Evolutionary conservation across 2,113 vertebrate species (phyloP).

Genomic region (Capreolus pygargus): DNA sequence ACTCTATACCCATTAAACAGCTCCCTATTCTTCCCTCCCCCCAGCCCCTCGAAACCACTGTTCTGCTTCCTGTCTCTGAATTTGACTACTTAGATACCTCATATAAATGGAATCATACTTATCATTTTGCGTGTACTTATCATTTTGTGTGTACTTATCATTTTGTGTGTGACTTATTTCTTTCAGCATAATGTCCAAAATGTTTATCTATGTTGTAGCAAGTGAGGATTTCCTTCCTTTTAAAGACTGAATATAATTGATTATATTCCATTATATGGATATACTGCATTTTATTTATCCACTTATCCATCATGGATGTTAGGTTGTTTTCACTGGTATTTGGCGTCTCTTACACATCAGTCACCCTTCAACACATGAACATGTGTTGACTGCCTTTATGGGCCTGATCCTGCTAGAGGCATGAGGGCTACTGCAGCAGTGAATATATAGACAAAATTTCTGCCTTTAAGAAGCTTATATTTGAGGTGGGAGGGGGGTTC

Average conservation of each 20-base stretch:
- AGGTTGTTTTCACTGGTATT: neutral
- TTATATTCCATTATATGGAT: neutral
- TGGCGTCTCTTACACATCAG: neutral
- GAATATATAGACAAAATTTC: neutral
- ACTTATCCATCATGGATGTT: neutral
- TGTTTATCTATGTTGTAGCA: neutral
- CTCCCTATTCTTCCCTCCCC: neutral
- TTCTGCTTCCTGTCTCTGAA: neutral
- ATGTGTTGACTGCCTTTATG: neutral
- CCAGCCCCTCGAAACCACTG: neutral
- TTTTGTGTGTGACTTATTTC: neutral
- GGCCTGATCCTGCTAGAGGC: neutral
- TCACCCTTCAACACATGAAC: neutral
- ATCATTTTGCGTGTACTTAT: neutral
- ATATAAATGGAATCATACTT: neutral
- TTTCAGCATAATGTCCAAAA: neutral
- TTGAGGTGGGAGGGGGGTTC: neutral
- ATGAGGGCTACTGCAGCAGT: neutral
- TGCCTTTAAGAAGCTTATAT: neutral
- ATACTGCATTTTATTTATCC: neutral
- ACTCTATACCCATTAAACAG: neutral
- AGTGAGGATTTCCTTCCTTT: neutral
- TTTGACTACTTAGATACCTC: neutral
- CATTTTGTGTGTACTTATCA: neutral
- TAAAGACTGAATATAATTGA: neutral